phyloP scores from a whole-genome alignment of 2,113 vertebrate species.

The Merops nubicus region DNA sequence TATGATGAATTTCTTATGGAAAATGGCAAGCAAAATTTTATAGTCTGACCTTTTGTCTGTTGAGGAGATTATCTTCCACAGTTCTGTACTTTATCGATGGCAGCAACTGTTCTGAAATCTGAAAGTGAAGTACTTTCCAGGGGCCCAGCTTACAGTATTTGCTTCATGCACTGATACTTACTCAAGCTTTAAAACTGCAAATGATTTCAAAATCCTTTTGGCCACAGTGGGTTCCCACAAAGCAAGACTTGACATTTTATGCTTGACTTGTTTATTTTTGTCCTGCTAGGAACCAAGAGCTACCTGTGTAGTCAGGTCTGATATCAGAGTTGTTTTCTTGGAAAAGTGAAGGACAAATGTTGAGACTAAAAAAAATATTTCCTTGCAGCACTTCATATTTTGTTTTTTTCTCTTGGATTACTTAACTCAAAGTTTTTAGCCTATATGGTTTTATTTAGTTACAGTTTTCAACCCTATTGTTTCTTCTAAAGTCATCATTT shows the following conservation, averaged over 20 bases:
- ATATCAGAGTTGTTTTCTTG: background rate
- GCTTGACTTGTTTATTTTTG: background rate
- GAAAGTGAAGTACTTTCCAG: background rate
- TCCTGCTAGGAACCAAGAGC: background rate
- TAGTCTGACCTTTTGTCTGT: conserved; percentile 57
- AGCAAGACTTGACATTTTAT: background rate
- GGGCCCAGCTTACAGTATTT: background rate
- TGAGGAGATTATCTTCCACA: background rate
- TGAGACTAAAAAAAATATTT: background rate
- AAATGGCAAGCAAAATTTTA: conserved; percentile 16
- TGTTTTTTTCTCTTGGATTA: background rate
- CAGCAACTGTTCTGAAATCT: background rate
- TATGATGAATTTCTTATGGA: background rate
- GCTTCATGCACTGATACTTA: conserved; percentile 24
- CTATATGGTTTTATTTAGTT: background rate
- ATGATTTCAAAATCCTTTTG: background rate
- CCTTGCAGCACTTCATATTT: background rate
- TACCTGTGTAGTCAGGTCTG: background rate
- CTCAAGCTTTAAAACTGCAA: background rate
- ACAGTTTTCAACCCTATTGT: background rate
- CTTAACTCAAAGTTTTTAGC: background rate
- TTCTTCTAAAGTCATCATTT: background rate
- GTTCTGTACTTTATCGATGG: background rate
- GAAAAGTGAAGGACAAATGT: background rate
- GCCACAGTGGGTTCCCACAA: background rate